phyloP scores from a whole-genome alignment of 2,888 invertebrate genomes.

The Oscheius sp. region DNA sequence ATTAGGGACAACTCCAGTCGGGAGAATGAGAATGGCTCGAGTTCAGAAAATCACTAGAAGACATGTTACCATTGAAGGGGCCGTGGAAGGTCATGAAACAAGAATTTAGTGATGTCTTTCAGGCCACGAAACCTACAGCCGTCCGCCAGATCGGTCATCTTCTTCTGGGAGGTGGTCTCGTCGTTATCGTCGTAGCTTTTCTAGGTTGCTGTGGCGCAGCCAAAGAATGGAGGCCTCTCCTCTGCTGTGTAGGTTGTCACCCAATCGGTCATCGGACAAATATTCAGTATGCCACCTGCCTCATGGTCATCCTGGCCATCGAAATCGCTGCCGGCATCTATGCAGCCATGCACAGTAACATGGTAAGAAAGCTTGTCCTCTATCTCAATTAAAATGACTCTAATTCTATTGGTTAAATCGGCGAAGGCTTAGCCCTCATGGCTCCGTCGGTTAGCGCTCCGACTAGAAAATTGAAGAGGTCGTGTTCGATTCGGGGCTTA shows the following conservation, averaged over 20 bases:
- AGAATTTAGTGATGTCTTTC: constrained; percentile 2
- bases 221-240: constrained; percentile 72
- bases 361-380: constrained; percentile 50
- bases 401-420: too few species aligned
- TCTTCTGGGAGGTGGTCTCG: constrained; percentile 68
- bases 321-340: constrained; percentile 72
- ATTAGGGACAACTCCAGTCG: too few species aligned
- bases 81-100: neutral
- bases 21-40: too few species aligned
- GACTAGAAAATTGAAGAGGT: too few species aligned
- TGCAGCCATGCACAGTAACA: constrained; percentile 70
- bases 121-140: constrained; percentile 64
- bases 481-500: too few species aligned
- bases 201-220: constrained; percentile 72
- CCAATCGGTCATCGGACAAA: neutral
- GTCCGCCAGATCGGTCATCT: constrained; percentile 71
- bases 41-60: too few species aligned
- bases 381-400: too few species aligned
- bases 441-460: too few species aligned
- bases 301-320: constrained; percentile 71
- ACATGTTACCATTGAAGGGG: neutral
- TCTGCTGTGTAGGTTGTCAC: constrained; percentile 66
- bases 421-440: too few species aligned
- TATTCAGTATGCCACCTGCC: constrained; percentile 70
- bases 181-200: constrained; percentile 72